Conservation (phyloP, 2,888 invertebrate species). For the Oscheius sp. region DNA sequence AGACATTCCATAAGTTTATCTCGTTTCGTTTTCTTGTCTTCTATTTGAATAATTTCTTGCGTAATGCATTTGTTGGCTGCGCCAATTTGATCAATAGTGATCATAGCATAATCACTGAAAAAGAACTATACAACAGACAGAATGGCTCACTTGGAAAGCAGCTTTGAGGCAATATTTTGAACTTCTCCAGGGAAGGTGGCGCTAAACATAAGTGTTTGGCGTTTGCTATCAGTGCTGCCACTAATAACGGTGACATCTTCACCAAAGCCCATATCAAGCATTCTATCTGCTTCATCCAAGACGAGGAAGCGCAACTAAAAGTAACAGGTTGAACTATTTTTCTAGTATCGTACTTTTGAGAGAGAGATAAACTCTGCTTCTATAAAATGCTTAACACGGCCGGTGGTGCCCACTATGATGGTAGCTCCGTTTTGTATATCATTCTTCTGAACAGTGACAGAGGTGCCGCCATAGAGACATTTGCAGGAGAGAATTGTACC, state of each 20-base stretch:
- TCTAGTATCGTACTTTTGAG: conserved; percentile 40
- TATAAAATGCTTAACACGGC: conserved; percentile 56
- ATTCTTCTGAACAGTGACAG: conserved; percentile 42
- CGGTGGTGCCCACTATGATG: conserved; percentile 56
- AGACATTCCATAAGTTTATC: conserved; percentile 80
- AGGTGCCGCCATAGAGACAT: conserved; percentile 53
- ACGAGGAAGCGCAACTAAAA: conserved; percentile 34
- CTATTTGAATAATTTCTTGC: conserved; percentile 76
- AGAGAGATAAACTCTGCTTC: conserved; percentile 46
- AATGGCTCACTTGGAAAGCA: conserved; percentile 35
- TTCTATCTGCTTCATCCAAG: conserved; percentile 98
- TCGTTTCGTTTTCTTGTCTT: conserved; percentile 12
- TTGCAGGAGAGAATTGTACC: conserved; percentile 52
- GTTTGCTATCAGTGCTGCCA: conserved; percentile 78
- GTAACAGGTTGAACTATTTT: conserved; percentile 40
- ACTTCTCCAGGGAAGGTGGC: conserved; percentile 33
- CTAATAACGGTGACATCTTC: conserved; percentile 89
- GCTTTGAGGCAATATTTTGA: no score
- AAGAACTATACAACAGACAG: no score
- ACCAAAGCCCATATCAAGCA: conserved; percentile 99
- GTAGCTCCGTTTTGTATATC: conserved; percentile 40
- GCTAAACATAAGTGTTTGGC: conserved; percentile 56
- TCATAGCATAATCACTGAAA: conserved; percentile 84
- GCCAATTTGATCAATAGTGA: conserved; percentile 90
- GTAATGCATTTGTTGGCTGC: conserved; percentile 91